Base-by-base conservation (phyloP, 2,113 vertebrate genomes). In the Pachycephala philippinensis region DNA sequence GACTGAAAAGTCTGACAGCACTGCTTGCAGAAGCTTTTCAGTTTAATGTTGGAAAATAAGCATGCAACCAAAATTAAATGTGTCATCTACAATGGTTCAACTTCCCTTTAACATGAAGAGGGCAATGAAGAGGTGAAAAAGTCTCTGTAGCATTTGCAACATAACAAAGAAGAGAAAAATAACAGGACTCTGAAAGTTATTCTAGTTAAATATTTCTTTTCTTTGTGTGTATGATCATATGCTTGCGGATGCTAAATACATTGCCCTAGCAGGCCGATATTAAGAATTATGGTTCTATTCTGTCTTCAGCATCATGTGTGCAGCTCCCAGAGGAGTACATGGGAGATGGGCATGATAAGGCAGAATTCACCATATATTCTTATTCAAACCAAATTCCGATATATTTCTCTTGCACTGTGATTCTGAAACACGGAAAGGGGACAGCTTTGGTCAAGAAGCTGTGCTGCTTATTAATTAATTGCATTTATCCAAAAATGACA, bases 361-460 rank as follows among this genome's bases (percentile, higher is more conserved):
- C 88, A 94, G 80, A 91, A 89, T 63, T 86, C 56, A 83, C 95
- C 89, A 94, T 72, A 33, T n/a, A 93, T 95, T 93, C 93, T 97
- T 96, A 93, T 80, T 96, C 93, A 96, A 95, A 95, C 92, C 91
- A 94, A 96, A 96, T 95, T 93, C 94, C 84, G 70, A 82, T 54
- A 28, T 83, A 95, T 94, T 94, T 96, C 89, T 94, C 84, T 95
- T 97, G 87, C 84, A 95, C 84, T 79, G 53, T 81, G 76, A 60
- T 75, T 91, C 66, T 22, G 47, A 72, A 88, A 86, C 27, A 66
- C 3, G 40, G 66, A 70, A 87, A 80, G n/a, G 54, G 71, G 71
- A 70, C 30, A 23, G 13, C 80, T 94, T 69, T 40, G 47, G 56
- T 86, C 59, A 90, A 80, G 63, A 84, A 93, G 52, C 64, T 88